Percentiles rank a stretch among this genome's conserved stretches.
These are phyloP conservation scores for Corbicula japonica DNA, from an alignment of 2,888 invertebrate species.

Conservation along the genomic window DNA sequence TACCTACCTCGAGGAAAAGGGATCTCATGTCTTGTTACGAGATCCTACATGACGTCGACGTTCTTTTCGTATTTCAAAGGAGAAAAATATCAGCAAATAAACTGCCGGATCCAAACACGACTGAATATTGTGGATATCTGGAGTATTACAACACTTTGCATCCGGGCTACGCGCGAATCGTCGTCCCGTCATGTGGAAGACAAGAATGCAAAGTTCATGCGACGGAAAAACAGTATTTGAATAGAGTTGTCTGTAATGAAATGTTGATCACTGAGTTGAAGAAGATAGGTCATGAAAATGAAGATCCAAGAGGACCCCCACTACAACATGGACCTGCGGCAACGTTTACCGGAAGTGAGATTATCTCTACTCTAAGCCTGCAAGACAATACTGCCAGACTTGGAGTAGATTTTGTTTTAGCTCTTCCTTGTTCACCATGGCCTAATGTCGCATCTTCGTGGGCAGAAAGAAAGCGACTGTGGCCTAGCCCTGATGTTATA, in stretches of 20 bases:
- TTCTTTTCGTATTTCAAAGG: conserved; percentile 27
- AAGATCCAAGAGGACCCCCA: conserved; percentile 3
- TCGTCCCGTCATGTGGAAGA: conserved; percentile 24
- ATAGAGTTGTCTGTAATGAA: conserved; percentile 19
- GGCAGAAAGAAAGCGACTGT: conserved; percentile 33
- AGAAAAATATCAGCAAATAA: too few relatives aligned
- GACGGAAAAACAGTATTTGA: conserved; percentile 37
- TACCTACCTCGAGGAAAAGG: conserved; percentile 29
- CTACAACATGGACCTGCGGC: conserved; percentile 44
- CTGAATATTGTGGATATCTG: too few relatives aligned
- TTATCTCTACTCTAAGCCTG: neutral
- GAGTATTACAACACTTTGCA: too few relatives aligned
- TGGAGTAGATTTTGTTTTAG: conserved; percentile 35
- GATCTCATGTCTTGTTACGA: neutral
- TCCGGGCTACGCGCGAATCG: conserved; percentile 44
- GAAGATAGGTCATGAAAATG: neutral
- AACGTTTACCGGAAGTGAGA: conserved; percentile 9
- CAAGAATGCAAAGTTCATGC: conserved; percentile 28
- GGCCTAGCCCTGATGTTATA: conserved; percentile 30
- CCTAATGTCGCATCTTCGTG: conserved; percentile 39
- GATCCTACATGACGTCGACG: conserved; percentile 38
- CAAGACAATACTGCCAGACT: conserved; percentile 8
- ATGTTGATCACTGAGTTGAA: conserved; percentile 11
- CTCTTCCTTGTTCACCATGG: conserved; percentile 48
- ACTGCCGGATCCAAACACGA: too few relatives aligned